Percentiles rank a stretch among this genome's conserved stretches.
phyloP scores from a whole-genome alignment of 2,113 vertebrate genomes.

The Anguilla japonica region DNA sequence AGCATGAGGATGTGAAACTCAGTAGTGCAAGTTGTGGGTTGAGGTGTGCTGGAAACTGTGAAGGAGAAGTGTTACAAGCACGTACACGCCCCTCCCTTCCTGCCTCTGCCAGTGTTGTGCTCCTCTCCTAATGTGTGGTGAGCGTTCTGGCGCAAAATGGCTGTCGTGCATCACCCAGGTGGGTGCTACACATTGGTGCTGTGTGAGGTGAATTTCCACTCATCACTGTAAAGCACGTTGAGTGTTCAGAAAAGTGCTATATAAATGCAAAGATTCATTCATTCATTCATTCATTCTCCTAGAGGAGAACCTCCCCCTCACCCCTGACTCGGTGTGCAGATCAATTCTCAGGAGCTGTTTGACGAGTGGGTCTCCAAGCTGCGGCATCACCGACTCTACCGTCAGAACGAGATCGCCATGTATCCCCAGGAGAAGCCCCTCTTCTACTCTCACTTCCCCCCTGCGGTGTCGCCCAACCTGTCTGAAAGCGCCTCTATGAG shows the following conservation, averaged over 20 bases:
- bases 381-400: slow-evolving; percentile 90
- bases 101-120: neutral
- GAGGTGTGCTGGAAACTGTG: neutral
- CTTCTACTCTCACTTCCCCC: slow-evolving; percentile 75
- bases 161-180: too few species aligned
- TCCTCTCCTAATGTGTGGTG: slow-evolving; percentile 54
- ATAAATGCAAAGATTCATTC: too few species aligned
- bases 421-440: slow-evolving; percentile 82
- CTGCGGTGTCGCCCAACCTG: slow-evolving; percentile 65
- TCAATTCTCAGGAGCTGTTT: slow-evolving; percentile 90
- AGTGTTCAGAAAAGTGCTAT: too few species aligned
- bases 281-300: too few species aligned
- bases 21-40: neutral
- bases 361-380: slow-evolving; percentile 95
- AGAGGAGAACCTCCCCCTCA: neutral
- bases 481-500: slow-evolving; percentile 72
- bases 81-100: too few species aligned
- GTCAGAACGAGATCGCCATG: slow-evolving; percentile 94
- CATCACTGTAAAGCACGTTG: too few species aligned
- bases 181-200: too few species aligned
- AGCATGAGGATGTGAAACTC: neutral
- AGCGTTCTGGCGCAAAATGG: too few species aligned
- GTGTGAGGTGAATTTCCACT: too few species aligned
- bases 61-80: neutral
- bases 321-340: slow-evolving; percentile 61